Evolutionary conservation across 2,113 vertebrate species (phyloP).

Genomic region (Morone chrysops): DNA sequence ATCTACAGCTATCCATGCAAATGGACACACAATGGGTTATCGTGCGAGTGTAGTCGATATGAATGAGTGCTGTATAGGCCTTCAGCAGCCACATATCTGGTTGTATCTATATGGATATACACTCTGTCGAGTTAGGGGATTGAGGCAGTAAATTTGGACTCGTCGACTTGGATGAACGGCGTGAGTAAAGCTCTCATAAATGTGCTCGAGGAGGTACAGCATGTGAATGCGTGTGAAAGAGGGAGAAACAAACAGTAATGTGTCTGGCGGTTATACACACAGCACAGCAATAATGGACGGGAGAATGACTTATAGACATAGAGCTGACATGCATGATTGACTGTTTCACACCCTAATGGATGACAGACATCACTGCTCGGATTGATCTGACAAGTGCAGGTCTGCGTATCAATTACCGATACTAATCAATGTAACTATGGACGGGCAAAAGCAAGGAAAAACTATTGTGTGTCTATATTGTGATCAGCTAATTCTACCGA

Average conservation of each 20-base stretch:
- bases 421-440: slow-evolving; percentile 52
- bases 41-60: slow-evolving; percentile 64
- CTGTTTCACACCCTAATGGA: slow-evolving; percentile 53
- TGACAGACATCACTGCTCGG: slow-evolving; percentile 44
- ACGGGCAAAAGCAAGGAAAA: slow-evolving; percentile 39
- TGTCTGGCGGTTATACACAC: slow-evolving; percentile 16
- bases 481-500: slow-evolving; percentile 30
- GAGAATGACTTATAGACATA: slow-evolving; percentile 55
- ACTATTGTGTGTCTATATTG: slow-evolving; percentile 35
- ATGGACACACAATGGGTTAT: slow-evolving; percentile 76
- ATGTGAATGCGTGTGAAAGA: slow-evolving; percentile 10
- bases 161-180: slow-evolving; percentile 44
- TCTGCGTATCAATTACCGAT: slow-evolving; percentile 68
- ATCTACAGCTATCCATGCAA: slow-evolving; percentile 76
- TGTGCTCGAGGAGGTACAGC: slow-evolving; percentile 20
- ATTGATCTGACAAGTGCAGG: slow-evolving; percentile 65
- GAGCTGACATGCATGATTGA: slow-evolving; percentile 69
- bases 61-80: slow-evolving; percentile 47
- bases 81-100: slow-evolving; percentile 44
- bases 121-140: slow-evolving; percentile 30
- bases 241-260: slow-evolving; percentile 27
- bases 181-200: slow-evolving; percentile 58
- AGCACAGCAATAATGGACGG: slow-evolving; percentile 33
- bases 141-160: slow-evolving; percentile 56
- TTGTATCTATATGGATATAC: slow-evolving; percentile 44